These are phyloP conservation scores for Tetramorium parvispinum DNA, from an alignment of 1,140 invertebrate genomes.

Conservation along the genomic window DNA sequence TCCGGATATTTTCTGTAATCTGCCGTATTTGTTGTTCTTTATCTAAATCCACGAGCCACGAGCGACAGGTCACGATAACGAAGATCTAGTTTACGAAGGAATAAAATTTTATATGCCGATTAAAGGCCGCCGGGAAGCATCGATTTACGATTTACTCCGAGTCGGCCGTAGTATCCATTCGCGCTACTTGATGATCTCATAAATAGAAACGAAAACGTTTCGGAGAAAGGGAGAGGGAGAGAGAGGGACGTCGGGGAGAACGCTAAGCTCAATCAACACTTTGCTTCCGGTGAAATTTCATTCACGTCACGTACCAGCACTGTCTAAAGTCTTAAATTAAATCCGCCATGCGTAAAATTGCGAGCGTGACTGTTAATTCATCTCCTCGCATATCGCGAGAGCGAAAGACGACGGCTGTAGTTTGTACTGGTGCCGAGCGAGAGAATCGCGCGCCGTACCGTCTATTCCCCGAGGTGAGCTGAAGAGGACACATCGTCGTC, in stretches of 20 bases:
- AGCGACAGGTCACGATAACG: conserved; percentile 50
- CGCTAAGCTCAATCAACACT: conserved; percentile 8
- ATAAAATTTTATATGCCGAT: conserved; percentile 41
- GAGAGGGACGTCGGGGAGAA: not conserved
- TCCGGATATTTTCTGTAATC: conserved; percentile 43
- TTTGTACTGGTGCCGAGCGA: not conserved
- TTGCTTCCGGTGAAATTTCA: conserved; percentile 24
- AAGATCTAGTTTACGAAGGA: conserved; percentile 27
- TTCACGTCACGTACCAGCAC: conserved; percentile 12
- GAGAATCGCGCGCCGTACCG: not conserved
- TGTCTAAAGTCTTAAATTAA: conserved; percentile 26
- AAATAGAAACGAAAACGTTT: conserved; percentile 34
- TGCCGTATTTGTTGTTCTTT: conserved; percentile 50
- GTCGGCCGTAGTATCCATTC: not conserved
- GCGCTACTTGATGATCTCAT: not conserved
- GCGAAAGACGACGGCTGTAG: not conserved
- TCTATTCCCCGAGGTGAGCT: conserved; percentile 24
- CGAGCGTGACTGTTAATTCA: conserved; percentile 39
- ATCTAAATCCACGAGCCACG: conserved; percentile 59
- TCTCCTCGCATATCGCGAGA: not conserved
- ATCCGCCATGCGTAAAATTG: conserved; percentile 7
- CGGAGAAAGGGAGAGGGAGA: not conserved
- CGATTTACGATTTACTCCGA: conserved; percentile 30
- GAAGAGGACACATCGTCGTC: conserved; percentile 5
- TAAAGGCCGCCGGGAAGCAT: not conserved